Evolutionary conservation across 2,888 invertebrate genomes (phyloP), one percentile per base, ranked within the genome.

Genomic region (Drosophila eohydei): DNA sequence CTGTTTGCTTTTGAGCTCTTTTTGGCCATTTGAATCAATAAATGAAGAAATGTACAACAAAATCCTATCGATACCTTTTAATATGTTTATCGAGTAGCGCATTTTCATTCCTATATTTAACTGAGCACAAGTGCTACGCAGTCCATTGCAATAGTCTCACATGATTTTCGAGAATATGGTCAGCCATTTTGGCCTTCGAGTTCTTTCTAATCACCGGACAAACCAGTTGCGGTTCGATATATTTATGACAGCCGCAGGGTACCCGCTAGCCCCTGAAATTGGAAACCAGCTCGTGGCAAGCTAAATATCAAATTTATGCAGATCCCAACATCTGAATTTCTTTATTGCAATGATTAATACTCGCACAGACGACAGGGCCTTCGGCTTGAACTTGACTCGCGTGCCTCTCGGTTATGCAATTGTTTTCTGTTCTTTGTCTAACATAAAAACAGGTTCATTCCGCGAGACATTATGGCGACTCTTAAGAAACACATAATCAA

Each of bases 401-500:
- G 87, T 86, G 78, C 81, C 69, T 52, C 30, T 12, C 28, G 68
- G 63, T 83, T 87, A 88, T 88, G 81, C 81, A 83, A 81, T 59
- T 61, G 48, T 54, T 67, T 73, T 52, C 28, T 11, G 32, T 55
- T 9, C 11, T 46, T 8, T 9, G 26, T 30, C 21, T 9, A 30
- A 8, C 28, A 5, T 4, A 26, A 41, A 54, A 80, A 71, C 77
- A 58, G 73, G 81, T 80, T 80, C 52, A 11, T 9, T 64, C 36
- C 8, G 12, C 44, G 40, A 84, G 84, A 84, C 84, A 74, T 71
- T 56, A 44, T 81, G 84, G 84, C 89, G 84, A 66, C 83, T 16
- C 32, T 41, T 52, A 54, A 38, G 50, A 46, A 41, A 28, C 48
- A 16, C 50, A 32, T 8, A 57, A 52, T 54, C 32, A 44, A 46